Base-by-base conservation (phyloP, 2,888 invertebrate species). In the Dasysyrphus albostriatus region DNA sequence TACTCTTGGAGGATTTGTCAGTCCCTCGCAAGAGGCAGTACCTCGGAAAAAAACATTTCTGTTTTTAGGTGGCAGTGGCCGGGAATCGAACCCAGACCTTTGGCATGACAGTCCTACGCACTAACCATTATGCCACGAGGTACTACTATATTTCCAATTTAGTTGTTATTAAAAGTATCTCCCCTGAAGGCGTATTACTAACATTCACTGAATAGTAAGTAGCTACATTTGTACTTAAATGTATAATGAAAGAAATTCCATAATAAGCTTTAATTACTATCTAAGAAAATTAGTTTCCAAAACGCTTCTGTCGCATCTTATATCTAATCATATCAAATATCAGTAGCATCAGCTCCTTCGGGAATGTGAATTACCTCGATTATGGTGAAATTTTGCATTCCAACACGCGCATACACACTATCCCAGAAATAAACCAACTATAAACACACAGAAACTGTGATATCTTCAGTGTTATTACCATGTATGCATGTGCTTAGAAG, bases 291-390 rank as follows among this genome's bases (percentile, higher is more conserved):
- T 65, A 61, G 54, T 58, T 63, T 10, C 34, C 69, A 49, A 73
- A 73, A 34, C 39, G 54, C 29, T 69, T 44, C 14, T 34, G 49
- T 19, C 32, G 19, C 42, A 42, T 51, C 39, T 10, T 32, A 65
- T n/a, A 44, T 19, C 19, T 19, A 47, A 56, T 61, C 61, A 42
- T 75, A 56, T 75, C 65, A 63, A 51, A 70, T 69, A 58, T 67
- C 80, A 63, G 54, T 19, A 56, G 47, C 19, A n/a, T n/a, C n/a
- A 16, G 24, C 69, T 75, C 75, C 47, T 51, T 63, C 24, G 70
- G 72, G 75, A 84, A 63, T 72, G 58, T 39, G 72, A 80, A 80
- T 72, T 84, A 83, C 70, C 80, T 75, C 75, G 83, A 83, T 83
- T 80, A 75, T 63, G 32, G 70, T 29, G 24, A 70, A 75, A 84